Conservation (phyloP, 2,113 vertebrate genomes). For the Peucedramus taeniatus region DNA sequence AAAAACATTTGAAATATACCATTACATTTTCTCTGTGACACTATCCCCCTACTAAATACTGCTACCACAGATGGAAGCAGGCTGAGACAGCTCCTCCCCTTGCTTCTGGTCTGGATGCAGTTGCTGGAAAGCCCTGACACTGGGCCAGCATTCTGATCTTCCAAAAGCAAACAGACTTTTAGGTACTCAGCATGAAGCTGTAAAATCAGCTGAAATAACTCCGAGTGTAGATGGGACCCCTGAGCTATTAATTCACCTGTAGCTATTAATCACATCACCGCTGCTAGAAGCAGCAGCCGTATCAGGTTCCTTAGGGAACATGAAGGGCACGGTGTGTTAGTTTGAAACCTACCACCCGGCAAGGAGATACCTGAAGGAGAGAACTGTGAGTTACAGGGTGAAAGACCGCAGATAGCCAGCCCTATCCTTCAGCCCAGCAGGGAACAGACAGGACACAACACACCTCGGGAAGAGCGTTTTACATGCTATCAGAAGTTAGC, state of each 20-base stretch:
- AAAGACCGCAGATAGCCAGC: background rate
- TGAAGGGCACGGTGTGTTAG: accelerated
- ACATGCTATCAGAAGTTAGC: background rate
- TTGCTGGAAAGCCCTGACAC: background rate
- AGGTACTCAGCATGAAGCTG: background rate
- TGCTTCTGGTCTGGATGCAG: background rate
- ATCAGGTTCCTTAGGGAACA: background rate
- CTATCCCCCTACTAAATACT: background rate
- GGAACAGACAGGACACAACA: background rate
- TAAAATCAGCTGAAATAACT: background rate
- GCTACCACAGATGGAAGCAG: background rate
- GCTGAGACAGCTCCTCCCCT: background rate
- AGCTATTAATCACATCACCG: background rate
- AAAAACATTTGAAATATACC: background rate
- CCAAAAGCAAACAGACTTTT: background rate
- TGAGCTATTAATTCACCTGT: background rate
- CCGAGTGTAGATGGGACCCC: background rate
- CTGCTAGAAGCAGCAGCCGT: accelerated
- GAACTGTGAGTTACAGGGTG: background rate
- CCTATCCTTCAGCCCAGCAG: background rate
- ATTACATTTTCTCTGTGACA: background rate
- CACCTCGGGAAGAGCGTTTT: no score
- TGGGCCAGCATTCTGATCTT: background rate
- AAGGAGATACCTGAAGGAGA: background rate
- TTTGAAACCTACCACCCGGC: background rate